phyloP scores from a whole-genome alignment of 1,140 invertebrate genomes.

The Zaprionus capensis region DNA sequence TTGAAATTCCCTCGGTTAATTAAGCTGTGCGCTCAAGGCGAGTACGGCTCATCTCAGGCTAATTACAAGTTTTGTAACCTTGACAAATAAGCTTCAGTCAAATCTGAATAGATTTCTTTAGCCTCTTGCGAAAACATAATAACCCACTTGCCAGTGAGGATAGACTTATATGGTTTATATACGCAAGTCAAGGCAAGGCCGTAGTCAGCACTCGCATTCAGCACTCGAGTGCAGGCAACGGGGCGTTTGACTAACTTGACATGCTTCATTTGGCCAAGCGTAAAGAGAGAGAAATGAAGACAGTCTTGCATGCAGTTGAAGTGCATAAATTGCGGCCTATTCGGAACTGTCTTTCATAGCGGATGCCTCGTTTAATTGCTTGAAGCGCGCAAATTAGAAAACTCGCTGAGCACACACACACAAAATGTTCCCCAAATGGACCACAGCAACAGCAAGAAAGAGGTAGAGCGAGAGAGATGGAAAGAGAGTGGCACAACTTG shows the following conservation, averaged over 20 bases:
- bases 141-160: slow-evolving; percentile 4
- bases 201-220: neutral
- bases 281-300: neutral
- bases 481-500: slow-evolving; percentile 40
- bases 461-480: neutral
- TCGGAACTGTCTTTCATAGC: slow-evolving; percentile 7
- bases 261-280: slow-evolving; percentile 54
- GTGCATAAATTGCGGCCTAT: neutral
- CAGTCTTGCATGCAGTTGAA: neutral
- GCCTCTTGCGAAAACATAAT: neutral
- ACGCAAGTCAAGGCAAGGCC: neutral
- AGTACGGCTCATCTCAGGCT: neutral
- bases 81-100: neutral
- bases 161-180: neutral
- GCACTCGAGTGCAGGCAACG: slow-evolving; percentile 29
- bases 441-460: slow-evolving; percentile 4
- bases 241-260: slow-evolving; percentile 62
- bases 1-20: slow-evolving; percentile 13
- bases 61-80: slow-evolving; percentile 12
- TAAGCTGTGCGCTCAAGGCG: neutral
- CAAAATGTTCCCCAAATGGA: slow-evolving; percentile 34
- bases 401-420: slow-evolving; percentile 35
- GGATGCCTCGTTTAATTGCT: slow-evolving; percentile 70
- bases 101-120: neutral
- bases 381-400: slow-evolving; percentile 63